Evolutionary conservation across 2,888 invertebrate genomes (phyloP), one percentile per base, ranked within the genome.

Genomic region (Magallana nippona): DNA sequence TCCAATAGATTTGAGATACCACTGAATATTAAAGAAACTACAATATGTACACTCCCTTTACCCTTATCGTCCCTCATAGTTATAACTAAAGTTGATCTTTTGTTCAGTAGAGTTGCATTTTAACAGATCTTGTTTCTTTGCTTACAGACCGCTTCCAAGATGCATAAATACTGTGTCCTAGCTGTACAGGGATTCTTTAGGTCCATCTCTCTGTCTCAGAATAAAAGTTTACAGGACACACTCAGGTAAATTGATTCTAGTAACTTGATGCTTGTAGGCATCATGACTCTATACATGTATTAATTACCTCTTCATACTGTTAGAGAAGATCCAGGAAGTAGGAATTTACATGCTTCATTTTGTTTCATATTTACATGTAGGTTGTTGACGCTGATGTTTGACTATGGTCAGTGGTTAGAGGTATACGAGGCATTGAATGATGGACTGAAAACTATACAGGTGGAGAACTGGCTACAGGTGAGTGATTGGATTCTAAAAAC

Each of bases 381-480:
- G n/a, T 95, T 99, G 84, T 94, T 99, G 62, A 99, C 99, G 0
- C 95, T 99, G 1, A 99, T 99, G 98, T 99, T 99, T 93, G 99
- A 99, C 93, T 98, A 98, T 93, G 99, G 99, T 0, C 98, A 99
- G 88, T 96, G 97, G 95, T 96, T 97, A 0, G 97, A 98, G 89
- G 99, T 99, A 0, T 97, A 98, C 93, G 98, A 98, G 88, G 98
- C 98, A 0, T 96, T 99, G 62, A 96, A 96, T 0, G 98, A 98
- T 90, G 98, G 98, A 1, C 97, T 99, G 88, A 96, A 97, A 89
- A 96, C 97, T 1, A 98, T 99, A 63, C 98, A 98, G 93, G 98
- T 99, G 86, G 98, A 99, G 92, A 99, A 98, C 2, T 99, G 99
- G 99, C 95, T 99, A 13, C 99, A 99, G 95, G 95, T 95, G 88